Base-by-base conservation (phyloP, 2,797 vertebrate genomes). In the Halcyon smyrnensis region DNA sequence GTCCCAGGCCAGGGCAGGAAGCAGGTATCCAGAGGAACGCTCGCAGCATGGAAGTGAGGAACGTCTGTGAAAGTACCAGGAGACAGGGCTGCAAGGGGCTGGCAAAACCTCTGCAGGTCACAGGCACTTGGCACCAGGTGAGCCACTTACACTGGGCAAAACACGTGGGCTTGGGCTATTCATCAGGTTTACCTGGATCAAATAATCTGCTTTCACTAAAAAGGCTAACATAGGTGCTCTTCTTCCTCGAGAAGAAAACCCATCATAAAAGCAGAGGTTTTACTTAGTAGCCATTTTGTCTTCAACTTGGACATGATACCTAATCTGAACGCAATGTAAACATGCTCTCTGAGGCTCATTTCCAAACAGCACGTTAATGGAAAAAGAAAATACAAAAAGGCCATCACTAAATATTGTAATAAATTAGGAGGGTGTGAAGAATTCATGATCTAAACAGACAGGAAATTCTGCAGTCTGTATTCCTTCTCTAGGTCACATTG, bases 251-350 rank as follows among this genome's bases (percentile, higher is more conserved):
- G 74, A 87, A 79, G 57, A 80, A 96, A 92, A 76, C 28, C 79
- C 80, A 60, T 69, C 43, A 91, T 75, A 93, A 97, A 95, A 94
- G 84, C 90, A 90, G 82, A 95, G 83, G 68, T 92, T 96, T 97
- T 84, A 94, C 84, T 97, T 93, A 95, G 96, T 96, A 97, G 96
- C 97, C 98, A 98, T 98, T 97, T 96, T 96, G 97, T 97, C 93
- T 97, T 96, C 95, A 96, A 96, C 84, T 95, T 95, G 95, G 83
- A 97, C 93, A 88, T 84, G 90, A 96, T 95, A 96, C 95, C 92
- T 96, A 93, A 92, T 88, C 94, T 93, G 88, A 96, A 95, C 68
- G 87, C 86, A 97, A 95, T 89, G 96, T 97, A 97, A 97, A 97
- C 76, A 96, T 63, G 93, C 46, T 91, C 88, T 81, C 92, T 21